phyloP scores from a whole-genome alignment of 2,888 invertebrate species.

The Tiliacea aurago region DNA sequence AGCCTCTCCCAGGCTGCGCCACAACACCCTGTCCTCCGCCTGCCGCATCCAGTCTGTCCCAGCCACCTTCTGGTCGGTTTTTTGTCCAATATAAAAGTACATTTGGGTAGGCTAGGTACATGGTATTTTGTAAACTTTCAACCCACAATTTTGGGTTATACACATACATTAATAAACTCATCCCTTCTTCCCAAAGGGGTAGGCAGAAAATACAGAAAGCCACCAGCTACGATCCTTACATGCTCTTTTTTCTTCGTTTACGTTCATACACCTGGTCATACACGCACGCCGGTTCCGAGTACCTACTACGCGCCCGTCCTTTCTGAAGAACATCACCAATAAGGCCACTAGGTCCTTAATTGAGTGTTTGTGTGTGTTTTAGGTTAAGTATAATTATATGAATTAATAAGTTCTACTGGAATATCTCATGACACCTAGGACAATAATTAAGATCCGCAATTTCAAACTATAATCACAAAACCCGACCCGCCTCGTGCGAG shows the following conservation, averaged over 20 bases:
- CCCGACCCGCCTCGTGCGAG: background rate
- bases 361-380: no score
- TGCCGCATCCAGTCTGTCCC: no score
- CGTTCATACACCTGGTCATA: no score
- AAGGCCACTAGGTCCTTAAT: no score
- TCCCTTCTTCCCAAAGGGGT: no score
- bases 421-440: background rate
- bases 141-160: background rate
- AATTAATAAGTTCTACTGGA: background rate
- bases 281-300: no score
- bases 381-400: background rate
- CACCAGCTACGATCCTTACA: no score
- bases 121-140: background rate
- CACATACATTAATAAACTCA: no score
- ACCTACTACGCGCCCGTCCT: background rate
- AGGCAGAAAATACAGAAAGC: background rate
- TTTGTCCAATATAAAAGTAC: no score
- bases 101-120: background rate
- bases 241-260: background rate
- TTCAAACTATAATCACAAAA: background rate
- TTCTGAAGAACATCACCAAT: background rate
- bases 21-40: no score
- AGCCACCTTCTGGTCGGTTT: no score
- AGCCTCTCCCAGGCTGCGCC: no score
- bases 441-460: background rate